These are phyloP conservation scores for Tetrax tetrax DNA, from an alignment of 2,113 vertebrate species.

Conservation along the genomic window DNA sequence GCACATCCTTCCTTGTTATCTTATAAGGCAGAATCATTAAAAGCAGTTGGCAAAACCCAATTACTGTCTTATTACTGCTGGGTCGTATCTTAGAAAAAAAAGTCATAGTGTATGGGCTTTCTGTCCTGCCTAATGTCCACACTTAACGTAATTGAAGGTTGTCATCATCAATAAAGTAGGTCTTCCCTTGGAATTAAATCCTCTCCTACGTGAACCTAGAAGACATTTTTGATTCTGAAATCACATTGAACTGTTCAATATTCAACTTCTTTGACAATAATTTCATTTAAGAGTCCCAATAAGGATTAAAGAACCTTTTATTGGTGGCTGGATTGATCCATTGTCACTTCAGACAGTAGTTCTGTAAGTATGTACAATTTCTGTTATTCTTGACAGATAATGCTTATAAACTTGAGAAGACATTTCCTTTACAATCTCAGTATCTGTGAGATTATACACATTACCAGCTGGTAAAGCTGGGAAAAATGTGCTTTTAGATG, in stretches of 20 bases:
- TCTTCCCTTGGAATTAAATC: neutral
- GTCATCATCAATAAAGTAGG: neutral
- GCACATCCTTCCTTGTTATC: neutral
- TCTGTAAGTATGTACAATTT: neutral
- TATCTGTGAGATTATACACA: neutral
- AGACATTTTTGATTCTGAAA: neutral
- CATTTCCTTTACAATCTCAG: neutral
- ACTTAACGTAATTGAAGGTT: neutral
- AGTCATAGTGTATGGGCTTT: neutral
- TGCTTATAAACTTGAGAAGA: neutral
- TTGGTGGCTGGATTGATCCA: neutral
- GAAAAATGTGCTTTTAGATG: neutral
- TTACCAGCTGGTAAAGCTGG: neutral
- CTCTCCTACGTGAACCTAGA: neutral
- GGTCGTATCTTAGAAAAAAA: neutral
- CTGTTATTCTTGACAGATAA: neutral
- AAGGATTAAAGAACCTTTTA: neutral
- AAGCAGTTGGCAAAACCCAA: neutral
- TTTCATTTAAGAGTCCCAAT: neutral
- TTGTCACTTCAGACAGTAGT: neutral
- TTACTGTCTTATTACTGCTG: neutral
- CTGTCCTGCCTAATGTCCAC: neutral
- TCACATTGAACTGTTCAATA: neutral
- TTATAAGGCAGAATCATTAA: neutral
- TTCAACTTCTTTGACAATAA: neutral